phyloP scores from a whole-genome alignment of 2,797 vertebrate genomes.

The Intellagama lesueurii region DNA sequence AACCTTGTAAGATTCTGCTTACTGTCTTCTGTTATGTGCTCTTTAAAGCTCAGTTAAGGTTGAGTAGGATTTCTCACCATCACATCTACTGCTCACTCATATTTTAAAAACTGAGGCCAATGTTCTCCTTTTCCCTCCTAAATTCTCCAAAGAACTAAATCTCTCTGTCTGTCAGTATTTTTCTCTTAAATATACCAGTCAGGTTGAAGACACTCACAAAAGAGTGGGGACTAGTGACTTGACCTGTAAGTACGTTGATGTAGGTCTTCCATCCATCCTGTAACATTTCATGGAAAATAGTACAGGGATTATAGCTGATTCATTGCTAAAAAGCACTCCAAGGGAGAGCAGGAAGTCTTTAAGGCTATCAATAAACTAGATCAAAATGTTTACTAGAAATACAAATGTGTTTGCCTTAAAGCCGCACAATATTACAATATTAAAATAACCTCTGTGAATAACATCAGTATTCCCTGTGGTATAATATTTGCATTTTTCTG shows the following conservation, averaged over 20 bases:
- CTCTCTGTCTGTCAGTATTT: background rate
- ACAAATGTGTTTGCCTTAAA: background rate
- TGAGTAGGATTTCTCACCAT: constrained; percentile 55
- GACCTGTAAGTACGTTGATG: background rate
- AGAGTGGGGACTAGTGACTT: background rate
- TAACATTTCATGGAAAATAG: background rate
- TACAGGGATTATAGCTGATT: background rate
- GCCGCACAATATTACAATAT: background rate
- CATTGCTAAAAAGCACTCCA: background rate
- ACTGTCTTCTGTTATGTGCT: constrained; percentile 63
- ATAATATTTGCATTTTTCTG: background rate
- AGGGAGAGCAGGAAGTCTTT: background rate
- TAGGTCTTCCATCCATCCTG: background rate
- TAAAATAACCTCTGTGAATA: background rate
- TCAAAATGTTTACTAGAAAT: background rate
- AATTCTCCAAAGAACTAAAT: constrained; percentile 12
- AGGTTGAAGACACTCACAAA: background rate
- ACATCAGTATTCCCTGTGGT: background rate
- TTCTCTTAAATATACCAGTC: background rate
- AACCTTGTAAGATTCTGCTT: constrained; percentile 65
- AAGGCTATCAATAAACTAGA: background rate
- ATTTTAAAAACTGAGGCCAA: constrained; percentile 47
- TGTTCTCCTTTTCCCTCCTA: constrained; percentile 22
- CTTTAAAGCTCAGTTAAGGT: constrained; percentile 59
- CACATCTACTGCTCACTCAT: constrained; percentile 52